phyloP scores from a whole-genome alignment of 2,888 invertebrate species.

The Drosophila atroscutellata region DNA sequence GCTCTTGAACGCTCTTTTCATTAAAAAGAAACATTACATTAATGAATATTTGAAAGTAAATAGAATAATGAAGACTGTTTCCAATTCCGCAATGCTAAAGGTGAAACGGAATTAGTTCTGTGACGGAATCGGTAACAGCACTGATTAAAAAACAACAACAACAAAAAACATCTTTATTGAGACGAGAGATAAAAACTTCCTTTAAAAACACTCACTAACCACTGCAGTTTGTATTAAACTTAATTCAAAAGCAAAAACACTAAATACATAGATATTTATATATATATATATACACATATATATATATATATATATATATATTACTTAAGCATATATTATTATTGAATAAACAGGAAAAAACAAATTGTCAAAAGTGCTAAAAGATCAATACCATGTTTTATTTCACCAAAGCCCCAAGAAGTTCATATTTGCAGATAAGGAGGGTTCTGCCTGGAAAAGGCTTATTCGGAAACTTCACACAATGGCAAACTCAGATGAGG shows the following conservation, averaged over 20 bases:
- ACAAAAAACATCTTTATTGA: conserved; percentile 8
- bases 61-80: conserved; percentile 22
- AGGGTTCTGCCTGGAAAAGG: neutral
- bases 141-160: neutral
- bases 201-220: conserved; percentile 34
- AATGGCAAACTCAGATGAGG: neutral
- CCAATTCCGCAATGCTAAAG: conserved; percentile 12
- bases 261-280: conserved; percentile 47
- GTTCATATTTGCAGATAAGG: neutral
- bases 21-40: neutral
- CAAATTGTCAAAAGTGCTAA: conserved; percentile 71
- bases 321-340: conserved; percentile 48
- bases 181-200: conserved; percentile 40
- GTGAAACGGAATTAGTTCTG: conserved; percentile 6
- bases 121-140: conserved; percentile 11
- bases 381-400: conserved; percentile 27
- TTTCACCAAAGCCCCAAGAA: neutral
- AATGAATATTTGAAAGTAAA: conserved; percentile 5
- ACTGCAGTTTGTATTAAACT: conserved; percentile 44
- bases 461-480: neutral
- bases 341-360: conserved; percentile 39
- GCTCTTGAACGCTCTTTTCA: conserved; percentile 8
- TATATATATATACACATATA: conserved; percentile 37
- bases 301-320: conserved; percentile 26
- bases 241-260: conserved; percentile 37